Evolutionary conservation across 2,113 vertebrate genomes (phyloP).

Genomic region (Emberiza fucata): DNA sequence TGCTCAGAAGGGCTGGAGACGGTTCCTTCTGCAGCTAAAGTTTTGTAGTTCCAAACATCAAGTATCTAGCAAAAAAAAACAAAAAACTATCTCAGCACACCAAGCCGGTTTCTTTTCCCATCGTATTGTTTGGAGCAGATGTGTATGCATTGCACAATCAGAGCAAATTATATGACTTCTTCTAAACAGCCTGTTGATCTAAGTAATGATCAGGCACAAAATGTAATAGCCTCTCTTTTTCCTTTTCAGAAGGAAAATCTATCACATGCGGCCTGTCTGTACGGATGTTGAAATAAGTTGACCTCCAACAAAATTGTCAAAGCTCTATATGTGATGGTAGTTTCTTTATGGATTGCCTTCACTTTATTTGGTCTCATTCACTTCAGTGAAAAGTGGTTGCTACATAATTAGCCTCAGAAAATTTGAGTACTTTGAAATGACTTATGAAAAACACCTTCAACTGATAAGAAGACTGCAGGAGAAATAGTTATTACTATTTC

Average conservation of each 20-base stretch:
- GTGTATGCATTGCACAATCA: not conserved
- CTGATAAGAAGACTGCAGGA: not conserved
- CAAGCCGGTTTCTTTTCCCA: not conserved
- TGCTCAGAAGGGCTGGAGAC: not conserved
- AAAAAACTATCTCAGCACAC: too few species aligned
- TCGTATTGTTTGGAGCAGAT: not conserved
- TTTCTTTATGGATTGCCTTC: not conserved
- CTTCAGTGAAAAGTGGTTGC: not conserved
- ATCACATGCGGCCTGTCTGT: rapidly evolving
- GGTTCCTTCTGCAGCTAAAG: too few species aligned
- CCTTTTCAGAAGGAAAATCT: not conserved
- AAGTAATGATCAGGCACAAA: not conserved
- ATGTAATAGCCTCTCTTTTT: not conserved
- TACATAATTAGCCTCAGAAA: not conserved
- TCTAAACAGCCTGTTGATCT: not conserved
- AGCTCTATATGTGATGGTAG: rapidly evolving
- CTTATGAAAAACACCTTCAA: not conserved
- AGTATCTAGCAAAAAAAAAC: not conserved
- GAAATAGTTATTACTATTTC: not conserved
- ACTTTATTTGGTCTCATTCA: not conserved
- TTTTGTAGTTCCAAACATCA: too few species aligned
- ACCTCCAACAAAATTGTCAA: not conserved
- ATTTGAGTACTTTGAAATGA: not conserved
- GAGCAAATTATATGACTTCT: not conserved
- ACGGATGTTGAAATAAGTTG: not conserved